phyloP scores from a whole-genome alignment of 2,113 vertebrate species.

The Neodontobutis hainanensis region DNA sequence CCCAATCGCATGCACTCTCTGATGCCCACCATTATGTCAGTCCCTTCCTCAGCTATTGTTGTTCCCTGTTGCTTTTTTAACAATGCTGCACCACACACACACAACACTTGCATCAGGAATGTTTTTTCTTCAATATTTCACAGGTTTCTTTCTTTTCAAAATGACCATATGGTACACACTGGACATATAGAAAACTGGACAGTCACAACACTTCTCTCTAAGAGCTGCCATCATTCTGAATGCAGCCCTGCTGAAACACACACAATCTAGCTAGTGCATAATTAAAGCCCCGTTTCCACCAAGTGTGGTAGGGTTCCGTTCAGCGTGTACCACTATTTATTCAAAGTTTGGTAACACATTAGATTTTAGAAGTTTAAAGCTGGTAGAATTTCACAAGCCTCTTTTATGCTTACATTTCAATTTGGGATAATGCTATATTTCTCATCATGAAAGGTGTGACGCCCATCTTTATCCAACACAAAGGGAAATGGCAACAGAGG shows the following conservation, averaged over 20 bases:
- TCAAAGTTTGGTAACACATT: too few species aligned
- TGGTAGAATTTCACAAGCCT: too few species aligned
- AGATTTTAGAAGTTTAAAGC: too few species aligned
- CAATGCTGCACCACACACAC: slow-evolving; percentile 30
- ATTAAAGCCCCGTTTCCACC: slow-evolving; percentile 6
- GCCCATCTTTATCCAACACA: too few species aligned
- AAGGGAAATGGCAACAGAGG: too few species aligned
- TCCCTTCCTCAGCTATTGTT: slow-evolving; percentile 25
- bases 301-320: neutral
- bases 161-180: slow-evolving; percentile 47
- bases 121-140: slow-evolving; percentile 28
- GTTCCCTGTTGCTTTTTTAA: slow-evolving; percentile 32
- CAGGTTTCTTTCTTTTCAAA: slow-evolving; percentile 25
- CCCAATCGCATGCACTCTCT: slow-evolving; percentile 11
- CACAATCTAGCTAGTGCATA: slow-evolving; percentile 46
- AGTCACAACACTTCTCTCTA: slow-evolving; percentile 60
- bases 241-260: slow-evolving; percentile 62
- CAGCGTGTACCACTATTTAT: neutral
- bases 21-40: slow-evolving; percentile 1
- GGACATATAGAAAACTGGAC: slow-evolving; percentile 61
- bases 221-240: slow-evolving; percentile 60
- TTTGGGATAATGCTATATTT: too few species aligned
- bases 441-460: too few species aligned
- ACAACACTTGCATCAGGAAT: slow-evolving; percentile 15
- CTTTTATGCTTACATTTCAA: too few species aligned